Evolutionary conservation across 2,888 invertebrate genomes (phyloP).

Genomic region (Steinernema carpocapsae): DNA sequence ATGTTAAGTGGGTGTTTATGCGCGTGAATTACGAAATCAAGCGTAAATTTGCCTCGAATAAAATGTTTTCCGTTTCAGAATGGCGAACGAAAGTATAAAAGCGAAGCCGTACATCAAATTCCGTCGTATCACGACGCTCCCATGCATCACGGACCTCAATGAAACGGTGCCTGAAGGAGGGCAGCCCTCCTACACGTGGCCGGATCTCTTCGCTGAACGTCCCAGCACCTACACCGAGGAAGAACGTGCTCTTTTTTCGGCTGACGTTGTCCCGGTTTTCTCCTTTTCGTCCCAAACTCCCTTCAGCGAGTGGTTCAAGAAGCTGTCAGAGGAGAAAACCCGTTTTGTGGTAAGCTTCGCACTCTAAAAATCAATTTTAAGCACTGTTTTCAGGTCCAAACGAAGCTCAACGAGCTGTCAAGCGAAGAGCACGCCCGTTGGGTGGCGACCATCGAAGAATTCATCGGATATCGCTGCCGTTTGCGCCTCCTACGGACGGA

Average conservation of each 20-base stretch:
- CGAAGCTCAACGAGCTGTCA: not conserved
- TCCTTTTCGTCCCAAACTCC: not conserved
- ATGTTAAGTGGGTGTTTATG: too few species aligned
- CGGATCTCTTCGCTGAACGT: not conserved
- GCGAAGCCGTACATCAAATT: too few species aligned
- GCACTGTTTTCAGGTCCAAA: not conserved
- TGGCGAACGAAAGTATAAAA: too few species aligned
- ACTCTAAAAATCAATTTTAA: not conserved
- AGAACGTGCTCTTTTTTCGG: not conserved
- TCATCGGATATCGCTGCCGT: conserved; percentile 8
- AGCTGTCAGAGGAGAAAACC: not conserved
- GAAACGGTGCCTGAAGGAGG: not conserved
- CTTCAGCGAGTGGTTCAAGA: not conserved
- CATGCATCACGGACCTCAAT: too few species aligned
- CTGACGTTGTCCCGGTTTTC: conserved; percentile 18
- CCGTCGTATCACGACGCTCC: too few species aligned
- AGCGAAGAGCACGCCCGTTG: not conserved
- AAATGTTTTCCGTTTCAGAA: too few species aligned
- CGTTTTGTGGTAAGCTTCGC: not conserved
- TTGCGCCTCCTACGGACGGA: not conserved
- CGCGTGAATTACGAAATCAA: too few species aligned
- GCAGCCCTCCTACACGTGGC: not conserved
- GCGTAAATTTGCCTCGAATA: too few species aligned
- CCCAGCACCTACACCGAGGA: not conserved
- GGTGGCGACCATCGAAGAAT: not conserved